Percentiles rank a stretch among this genome's conserved stretches.
phyloP scores from a whole-genome alignment of 2,113 vertebrate species.

The Otus sunia region DNA sequence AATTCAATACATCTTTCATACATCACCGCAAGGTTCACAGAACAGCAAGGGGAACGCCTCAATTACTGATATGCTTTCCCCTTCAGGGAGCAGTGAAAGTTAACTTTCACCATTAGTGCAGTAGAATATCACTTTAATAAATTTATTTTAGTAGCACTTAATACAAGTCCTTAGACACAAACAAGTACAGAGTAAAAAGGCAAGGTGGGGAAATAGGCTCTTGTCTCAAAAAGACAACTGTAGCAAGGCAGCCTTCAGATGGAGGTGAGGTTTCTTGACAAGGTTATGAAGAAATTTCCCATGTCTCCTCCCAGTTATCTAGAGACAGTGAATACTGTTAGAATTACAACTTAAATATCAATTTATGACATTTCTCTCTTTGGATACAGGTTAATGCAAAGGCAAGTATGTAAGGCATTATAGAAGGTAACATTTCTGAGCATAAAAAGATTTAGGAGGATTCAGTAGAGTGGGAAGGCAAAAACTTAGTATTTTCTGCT shows the following conservation, averaged over 20 bases:
- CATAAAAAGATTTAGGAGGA: neutral
- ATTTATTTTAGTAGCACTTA: slow-evolving; percentile 24
- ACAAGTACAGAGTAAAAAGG: neutral
- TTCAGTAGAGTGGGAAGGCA: neutral
- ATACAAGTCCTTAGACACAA: neutral
- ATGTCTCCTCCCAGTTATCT: neutral
- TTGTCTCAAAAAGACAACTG: neutral
- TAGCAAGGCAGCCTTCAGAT: neutral
- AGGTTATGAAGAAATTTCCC: neutral
- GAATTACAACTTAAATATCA: neutral
- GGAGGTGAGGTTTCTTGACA: neutral
- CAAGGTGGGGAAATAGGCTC: neutral
- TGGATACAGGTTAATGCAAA: accelerated
- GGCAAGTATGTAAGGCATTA: neutral
- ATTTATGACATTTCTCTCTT: neutral
- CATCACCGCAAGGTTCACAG: neutral
- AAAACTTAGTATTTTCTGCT: neutral
- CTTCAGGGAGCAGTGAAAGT: slow-evolving; percentile 37
- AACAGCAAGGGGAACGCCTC: neutral
- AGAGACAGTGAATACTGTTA: neutral
- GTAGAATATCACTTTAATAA: slow-evolving; percentile 14
- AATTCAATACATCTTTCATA: slow-evolving; percentile 53
- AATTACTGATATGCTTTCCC: slow-evolving; percentile 4
- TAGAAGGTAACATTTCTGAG: neutral
- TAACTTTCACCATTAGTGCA: slow-evolving; percentile 23